Base-by-base conservation (phyloP, 1,140 invertebrate species). In the Paracyclopina nana region DNA sequence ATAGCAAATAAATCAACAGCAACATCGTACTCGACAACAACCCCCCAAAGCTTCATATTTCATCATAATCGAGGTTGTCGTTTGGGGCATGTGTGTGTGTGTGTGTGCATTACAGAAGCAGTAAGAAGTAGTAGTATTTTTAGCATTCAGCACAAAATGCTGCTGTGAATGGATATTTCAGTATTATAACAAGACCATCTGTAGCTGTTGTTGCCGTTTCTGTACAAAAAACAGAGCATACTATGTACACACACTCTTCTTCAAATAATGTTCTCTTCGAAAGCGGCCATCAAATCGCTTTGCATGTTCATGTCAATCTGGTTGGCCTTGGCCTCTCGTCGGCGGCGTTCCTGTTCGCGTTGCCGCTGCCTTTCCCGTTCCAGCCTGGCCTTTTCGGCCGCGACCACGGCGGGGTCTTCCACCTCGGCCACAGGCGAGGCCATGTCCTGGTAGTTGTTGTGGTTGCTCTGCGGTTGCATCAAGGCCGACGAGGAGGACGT, bases 211-310 rank as follows among this genome's bases (percentile, higher is more conserved):
- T n/a, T n/a, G n/a, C n/a, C n/a, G n/a, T n/a, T n/a, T n/a, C n/a
- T n/a, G n/a, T n/a, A n/a, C n/a, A n/a, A n/a, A n/a, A n/a, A n/a
- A n/a, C n/a, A n/a, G n/a, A n/a, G n/a, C n/a, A n/a, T n/a, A n/a
- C n/a, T n/a, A n/a, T n/a, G n/a, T n/a, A n/a, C 34, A 38, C n/a
- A 20, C 34, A 4, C n/a, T 20, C 29, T 42, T 8, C 11, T 11
- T 48, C 25, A 50, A 24, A 18, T 50, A 40, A 50, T 50, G 24
- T 50, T 50, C 24, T 50, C 48, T 50, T 50, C 48, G 18, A 50
- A 50, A n/a, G 48, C 48, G 4, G 28, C 29, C 48, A 50, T 50
- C 4, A 50, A 25, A 24, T 50, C 48, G 14, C n/a, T 18, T 30
- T 50, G 48, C 18, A 27, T 16, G 48, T 50, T 50, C 48, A 50